A percentile compares a stretch with the other conserved stretches of the same genome.
Conservation (phyloP, 30 jellyfish, hydroid and myxozoan genomes). For the Hydra vulgaris region DNA sequence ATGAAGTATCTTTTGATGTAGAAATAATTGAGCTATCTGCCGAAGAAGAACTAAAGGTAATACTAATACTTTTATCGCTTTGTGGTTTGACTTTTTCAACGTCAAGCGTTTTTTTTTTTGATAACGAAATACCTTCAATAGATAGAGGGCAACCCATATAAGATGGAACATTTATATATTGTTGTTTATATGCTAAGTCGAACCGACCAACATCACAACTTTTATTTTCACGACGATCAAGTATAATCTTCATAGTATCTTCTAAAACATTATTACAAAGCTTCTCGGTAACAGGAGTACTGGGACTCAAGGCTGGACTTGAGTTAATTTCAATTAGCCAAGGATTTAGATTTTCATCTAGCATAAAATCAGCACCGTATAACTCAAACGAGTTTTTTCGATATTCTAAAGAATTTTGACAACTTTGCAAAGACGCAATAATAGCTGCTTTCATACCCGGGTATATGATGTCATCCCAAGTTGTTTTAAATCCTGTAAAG, state of each 20-base stretch:
- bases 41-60: background rate
- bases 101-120: background rate
- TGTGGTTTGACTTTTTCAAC: background rate
- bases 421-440: constrained; percentile 38
- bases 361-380: constrained; percentile 94
- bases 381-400: constrained; percentile 89
- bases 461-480: constrained; percentile 72
- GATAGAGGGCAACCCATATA: constrained; percentile 68
- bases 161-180: constrained; percentile 52
- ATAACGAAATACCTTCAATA: constrained; percentile 52
- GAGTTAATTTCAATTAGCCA: constrained; percentile 90
- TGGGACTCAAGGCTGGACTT: constrained; percentile 93
- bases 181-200: constrained; percentile 81
- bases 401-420: constrained; percentile 76
- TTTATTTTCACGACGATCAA: constrained; percentile 76
- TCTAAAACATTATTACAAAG: constrained; percentile 79
- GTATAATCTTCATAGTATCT: constrained; percentile 74
- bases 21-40: background rate
- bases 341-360: constrained; percentile 61
- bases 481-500: constrained; percentile 5
- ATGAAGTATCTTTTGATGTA: background rate
- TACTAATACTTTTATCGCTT: background rate
- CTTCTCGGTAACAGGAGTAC: constrained; percentile 74
- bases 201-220: constrained; percentile 72
- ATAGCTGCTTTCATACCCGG: constrained; percentile 80